These are phyloP conservation scores for Semaprochilodus insignis DNA, from an alignment of 2,797 vertebrate species.

Conservation along the genomic window DNA sequence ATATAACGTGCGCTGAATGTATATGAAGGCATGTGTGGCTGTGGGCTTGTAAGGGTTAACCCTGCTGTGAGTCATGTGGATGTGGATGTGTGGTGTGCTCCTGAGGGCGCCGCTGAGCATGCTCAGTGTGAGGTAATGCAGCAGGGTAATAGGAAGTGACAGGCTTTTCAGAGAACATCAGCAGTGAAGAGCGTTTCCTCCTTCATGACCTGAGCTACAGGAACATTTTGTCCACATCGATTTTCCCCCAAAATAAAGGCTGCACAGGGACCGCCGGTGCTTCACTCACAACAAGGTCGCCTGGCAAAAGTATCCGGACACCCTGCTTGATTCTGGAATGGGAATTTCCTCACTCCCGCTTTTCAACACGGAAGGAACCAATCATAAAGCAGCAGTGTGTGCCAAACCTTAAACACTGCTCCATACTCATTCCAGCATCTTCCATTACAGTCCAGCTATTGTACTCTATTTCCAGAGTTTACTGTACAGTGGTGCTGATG, in stretches of 20 bases:
- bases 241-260: not conserved
- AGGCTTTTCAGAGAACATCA: conserved; percentile 27
- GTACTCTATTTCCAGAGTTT: too few relatives aligned
- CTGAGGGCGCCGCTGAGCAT: not conserved
- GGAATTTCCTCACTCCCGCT: too few relatives aligned
- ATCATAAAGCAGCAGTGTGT: too few relatives aligned
- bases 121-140: conserved; percentile 16
- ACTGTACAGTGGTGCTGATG: too few relatives aligned
- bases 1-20: not conserved
- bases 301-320: too few relatives aligned
- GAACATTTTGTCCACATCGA: conserved; percentile 38
- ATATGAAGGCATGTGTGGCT: not conserved
- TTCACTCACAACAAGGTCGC: not conserved
- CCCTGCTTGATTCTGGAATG: too few relatives aligned
- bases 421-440: too few relatives aligned
- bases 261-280: not conserved
- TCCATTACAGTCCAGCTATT: too few relatives aligned
- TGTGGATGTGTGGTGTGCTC: conserved; percentile 42
- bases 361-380: too few relatives aligned
- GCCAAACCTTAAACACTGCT: too few relatives aligned
- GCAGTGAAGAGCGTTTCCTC: conserved; percentile 17
- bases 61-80: conserved; percentile 42
- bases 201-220: conserved; percentile 21
- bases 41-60: conserved; percentile 22
- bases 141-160: conserved; percentile 21